A percentile compares a stretch with the other conserved stretches of the same genome.
These are phyloP conservation scores for Heterodera filipjevi DNA, from an alignment of 2,888 invertebrate species.

Conservation along the genomic window DNA sequence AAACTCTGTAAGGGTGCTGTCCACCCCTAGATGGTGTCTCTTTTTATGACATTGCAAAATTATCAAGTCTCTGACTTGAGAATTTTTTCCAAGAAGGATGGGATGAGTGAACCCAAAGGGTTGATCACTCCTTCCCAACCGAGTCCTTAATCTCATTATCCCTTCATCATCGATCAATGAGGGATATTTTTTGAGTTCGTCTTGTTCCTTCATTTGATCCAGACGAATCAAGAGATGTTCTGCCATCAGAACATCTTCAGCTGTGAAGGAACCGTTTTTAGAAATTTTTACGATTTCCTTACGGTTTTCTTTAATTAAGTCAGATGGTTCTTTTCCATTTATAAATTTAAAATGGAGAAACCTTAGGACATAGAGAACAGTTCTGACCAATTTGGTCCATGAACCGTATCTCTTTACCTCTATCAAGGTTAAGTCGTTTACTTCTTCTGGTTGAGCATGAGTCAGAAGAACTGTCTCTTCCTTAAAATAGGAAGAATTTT, in stretches of 20 bases:
- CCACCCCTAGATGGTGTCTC: slow-evolving; percentile 25
- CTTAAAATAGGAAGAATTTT: neutral
- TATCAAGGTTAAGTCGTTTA: neutral
- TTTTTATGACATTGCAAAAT: slow-evolving; percentile 1
- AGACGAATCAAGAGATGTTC: neutral
- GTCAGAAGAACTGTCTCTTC: neutral
- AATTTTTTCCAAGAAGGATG: neutral
- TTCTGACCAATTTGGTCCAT: neutral
- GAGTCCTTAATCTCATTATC: neutral
- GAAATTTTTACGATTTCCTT: neutral
- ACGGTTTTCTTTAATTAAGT: neutral
- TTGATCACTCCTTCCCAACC: neutral
- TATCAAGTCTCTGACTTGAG: neutral
- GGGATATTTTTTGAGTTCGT: neutral
- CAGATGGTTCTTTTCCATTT: neutral
- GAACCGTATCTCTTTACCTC: too few species aligned
- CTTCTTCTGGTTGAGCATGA: neutral
- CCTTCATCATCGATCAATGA: neutral
- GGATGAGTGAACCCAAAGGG: neutral
- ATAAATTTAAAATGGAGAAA: neutral
- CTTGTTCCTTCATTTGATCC: neutral
- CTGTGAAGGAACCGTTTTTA: neutral
- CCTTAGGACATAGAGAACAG: neutral
- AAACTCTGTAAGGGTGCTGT: slow-evolving; percentile 16
- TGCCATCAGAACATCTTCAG: neutral